A percentile compares a stretch with the other conserved stretches of the same genome.
phyloP scores from a whole-genome alignment of 2,113 vertebrate species.

The Lycaon pictus region DNA sequence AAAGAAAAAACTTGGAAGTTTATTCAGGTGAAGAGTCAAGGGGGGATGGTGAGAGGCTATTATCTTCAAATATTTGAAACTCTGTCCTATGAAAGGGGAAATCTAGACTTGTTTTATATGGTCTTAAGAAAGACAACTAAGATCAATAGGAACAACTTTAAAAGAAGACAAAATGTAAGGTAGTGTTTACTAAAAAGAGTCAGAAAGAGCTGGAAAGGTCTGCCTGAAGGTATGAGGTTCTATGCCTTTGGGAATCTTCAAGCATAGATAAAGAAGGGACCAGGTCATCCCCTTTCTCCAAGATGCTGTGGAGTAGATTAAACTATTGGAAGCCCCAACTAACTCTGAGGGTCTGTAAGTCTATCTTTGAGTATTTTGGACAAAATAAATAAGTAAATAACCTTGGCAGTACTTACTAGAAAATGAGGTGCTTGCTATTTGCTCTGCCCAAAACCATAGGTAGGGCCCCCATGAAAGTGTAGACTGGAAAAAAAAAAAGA shows the following conservation, averaged over 20 bases:
- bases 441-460: conserved; percentile 76
- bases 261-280: neutral
- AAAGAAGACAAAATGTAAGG: neutral
- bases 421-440: conserved; percentile 84
- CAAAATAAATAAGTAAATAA: neutral
- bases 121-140: neutral
- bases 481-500: conserved; percentile 58
- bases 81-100: neutral
- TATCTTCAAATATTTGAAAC: neutral
- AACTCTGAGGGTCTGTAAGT: neutral
- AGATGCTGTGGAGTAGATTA: neutral
- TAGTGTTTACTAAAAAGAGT: neutral
- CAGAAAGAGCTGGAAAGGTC: neutral
- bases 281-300: neutral
- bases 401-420: conserved; percentile 78
- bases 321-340: neutral
- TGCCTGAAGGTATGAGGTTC: neutral
- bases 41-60: neutral
- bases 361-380: neutral
- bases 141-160: neutral
- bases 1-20: neutral
- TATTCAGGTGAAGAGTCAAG: neutral
- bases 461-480: conserved; percentile 79
- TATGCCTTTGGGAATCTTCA: neutral
- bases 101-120: neutral